Conservation (phyloP, 2,113 vertebrate genomes). For the Tamias sibiricus region DNA sequence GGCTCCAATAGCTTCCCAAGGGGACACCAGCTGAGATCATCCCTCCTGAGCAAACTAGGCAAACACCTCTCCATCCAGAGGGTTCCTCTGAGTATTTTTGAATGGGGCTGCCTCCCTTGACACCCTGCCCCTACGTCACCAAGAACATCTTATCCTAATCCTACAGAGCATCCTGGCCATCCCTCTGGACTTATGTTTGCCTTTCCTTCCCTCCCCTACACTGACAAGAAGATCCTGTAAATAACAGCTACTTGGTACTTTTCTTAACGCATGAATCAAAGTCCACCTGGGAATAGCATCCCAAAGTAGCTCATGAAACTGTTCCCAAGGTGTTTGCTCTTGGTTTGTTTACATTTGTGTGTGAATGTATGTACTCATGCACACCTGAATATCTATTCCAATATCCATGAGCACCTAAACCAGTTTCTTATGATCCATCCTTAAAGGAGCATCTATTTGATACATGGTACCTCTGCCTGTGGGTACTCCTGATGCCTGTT, state of each 20-base stretch:
- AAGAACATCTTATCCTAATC: not conserved
- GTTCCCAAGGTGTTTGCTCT: not conserved
- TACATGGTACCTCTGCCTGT: not conserved
- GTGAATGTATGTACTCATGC: not conserved
- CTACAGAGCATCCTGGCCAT: not conserved
- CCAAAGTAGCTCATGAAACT: not conserved
- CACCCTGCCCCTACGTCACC: not conserved
- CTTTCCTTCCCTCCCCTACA: not conserved
- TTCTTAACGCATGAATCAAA: not conserved
- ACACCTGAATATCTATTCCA: not conserved
- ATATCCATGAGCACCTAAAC: not conserved
- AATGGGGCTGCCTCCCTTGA: slow-evolving; percentile 45
- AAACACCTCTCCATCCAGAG: not conserved
- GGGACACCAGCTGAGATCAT: not conserved
- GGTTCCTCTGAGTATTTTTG: not conserved
- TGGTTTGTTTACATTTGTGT: not conserved
- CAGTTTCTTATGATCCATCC: not conserved
- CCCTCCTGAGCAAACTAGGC: not conserved
- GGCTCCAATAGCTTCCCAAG: not conserved
- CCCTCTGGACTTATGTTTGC: slow-evolving; percentile 12
- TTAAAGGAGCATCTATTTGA: not conserved
- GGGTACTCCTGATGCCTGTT: not conserved
- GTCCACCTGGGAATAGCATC: not conserved
- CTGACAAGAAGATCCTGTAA: not conserved
- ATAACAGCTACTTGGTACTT: slow-evolving; percentile 34